A percentile compares a stretch with the other conserved stretches of the same genome.
These are phyloP conservation scores for Peromyscus attwateri DNA, from an alignment of 2,797 vertebrate genomes.

Conservation along the genomic window DNA sequence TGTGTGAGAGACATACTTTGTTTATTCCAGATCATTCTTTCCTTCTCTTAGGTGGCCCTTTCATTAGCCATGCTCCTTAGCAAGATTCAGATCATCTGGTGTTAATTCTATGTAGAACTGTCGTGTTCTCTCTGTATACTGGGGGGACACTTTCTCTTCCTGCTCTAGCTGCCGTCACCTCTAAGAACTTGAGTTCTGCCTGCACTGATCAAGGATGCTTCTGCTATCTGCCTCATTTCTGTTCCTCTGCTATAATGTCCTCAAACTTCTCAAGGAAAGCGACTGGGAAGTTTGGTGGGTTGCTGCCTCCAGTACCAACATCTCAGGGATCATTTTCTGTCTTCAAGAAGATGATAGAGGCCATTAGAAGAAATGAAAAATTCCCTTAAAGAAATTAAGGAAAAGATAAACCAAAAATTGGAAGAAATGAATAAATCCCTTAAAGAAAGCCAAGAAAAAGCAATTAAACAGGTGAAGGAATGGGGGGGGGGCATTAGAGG, in stretches of 20 bases:
- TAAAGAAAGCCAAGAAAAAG: too few relatives aligned
- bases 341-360: not conserved
- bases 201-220: not conserved
- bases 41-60: not conserved
- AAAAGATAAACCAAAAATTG: too few relatives aligned
- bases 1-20: not conserved
- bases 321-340: not conserved
- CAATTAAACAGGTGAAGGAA: too few relatives aligned
- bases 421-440: too few relatives aligned
- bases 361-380: too few relatives aligned
- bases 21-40: not conserved
- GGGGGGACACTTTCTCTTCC: not conserved
- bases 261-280: not conserved
- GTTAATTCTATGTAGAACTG: not conserved
- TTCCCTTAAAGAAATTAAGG: too few relatives aligned
- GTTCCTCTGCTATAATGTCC: not conserved
- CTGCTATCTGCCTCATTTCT: not conserved
- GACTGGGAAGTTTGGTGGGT: rapidly evolving
- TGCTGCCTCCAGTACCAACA: not conserved
- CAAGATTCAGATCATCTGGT: not conserved
- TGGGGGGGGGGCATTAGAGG: too few relatives aligned
- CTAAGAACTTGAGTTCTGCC: not conserved
- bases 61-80: not conserved
- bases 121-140: not conserved
- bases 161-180: not conserved